phyloP scores from a whole-genome alignment of 1,140 invertebrate species.

The Zaprionus ornatus region DNA sequence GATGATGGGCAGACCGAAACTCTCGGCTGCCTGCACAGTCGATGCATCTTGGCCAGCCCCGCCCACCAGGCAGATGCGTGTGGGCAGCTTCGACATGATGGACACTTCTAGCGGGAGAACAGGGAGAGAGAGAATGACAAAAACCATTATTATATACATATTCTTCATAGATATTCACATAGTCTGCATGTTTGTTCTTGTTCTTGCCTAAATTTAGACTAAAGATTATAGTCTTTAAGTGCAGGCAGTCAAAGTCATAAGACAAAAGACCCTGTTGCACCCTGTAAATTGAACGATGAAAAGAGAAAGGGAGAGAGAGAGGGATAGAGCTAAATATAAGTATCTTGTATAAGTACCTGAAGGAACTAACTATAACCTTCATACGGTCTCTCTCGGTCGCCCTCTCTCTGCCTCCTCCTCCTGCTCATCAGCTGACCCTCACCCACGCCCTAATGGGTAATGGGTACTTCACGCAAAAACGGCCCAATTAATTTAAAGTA shows the following conservation, averaged over 20 bases:
- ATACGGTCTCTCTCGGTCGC: background rate
- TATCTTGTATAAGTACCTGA: background rate
- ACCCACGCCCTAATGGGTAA: slow-evolving; percentile 23
- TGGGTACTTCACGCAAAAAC: slow-evolving; percentile 23
- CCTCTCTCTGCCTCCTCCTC: background rate
- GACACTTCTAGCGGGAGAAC: slow-evolving; percentile 67
- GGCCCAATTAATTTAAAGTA: slow-evolving; percentile 34
- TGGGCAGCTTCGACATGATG: slow-evolving; percentile 69
- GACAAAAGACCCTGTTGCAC: background rate
- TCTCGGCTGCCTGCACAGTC: slow-evolving; percentile 86
- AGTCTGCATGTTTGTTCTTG: background rate
- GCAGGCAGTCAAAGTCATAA: slow-evolving; percentile 14
- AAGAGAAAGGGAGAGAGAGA: background rate
- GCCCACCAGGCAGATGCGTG: slow-evolving; percentile 87
- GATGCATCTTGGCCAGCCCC: slow-evolving; percentile 84
- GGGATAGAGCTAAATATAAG: background rate
- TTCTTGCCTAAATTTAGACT: slow-evolving; percentile 24
- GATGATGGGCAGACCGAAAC: slow-evolving; percentile 87
- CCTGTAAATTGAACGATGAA: background rate
- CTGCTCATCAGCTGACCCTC: background rate
- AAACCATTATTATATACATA: slow-evolving; percentile 21
- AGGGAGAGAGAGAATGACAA: slow-evolving; percentile 6
- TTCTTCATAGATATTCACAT: background rate
- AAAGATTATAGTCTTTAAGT: slow-evolving; percentile 34
- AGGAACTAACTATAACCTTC: background rate